A percentile compares a stretch with the other conserved stretches of the same genome.
Evolutionary conservation across 1,140 invertebrate species (phyloP).

Genomic region (Pantala flavescens): DNA sequence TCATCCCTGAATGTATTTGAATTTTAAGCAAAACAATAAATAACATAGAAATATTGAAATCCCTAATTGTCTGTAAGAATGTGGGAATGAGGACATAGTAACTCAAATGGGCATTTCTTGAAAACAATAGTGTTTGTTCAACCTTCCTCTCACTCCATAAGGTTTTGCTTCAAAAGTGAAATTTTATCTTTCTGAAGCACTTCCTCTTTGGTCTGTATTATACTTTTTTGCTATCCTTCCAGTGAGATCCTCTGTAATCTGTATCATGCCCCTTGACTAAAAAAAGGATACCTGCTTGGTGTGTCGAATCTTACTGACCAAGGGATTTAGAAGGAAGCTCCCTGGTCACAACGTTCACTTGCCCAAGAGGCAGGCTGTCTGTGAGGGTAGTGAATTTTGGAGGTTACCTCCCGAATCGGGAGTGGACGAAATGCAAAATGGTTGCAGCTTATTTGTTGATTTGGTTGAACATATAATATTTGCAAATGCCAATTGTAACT

Average conservation of each 20-base stretch:
- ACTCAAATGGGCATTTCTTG: slow-evolving; percentile 7
- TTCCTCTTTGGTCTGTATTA: too few species aligned
- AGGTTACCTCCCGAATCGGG: slow-evolving; percentile 1
- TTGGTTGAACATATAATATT: slow-evolving; percentile 10
- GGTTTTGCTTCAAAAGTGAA: neutral
- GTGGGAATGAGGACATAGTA: neutral
- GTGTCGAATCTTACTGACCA: neutral
- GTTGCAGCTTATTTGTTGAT: slow-evolving; percentile 9
- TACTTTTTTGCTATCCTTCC: too few species aligned
- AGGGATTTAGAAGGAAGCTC: neutral
- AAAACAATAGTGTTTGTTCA: neutral
- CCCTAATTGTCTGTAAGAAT: too few species aligned
- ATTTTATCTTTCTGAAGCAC: too few species aligned
- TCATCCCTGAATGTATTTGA: neutral
- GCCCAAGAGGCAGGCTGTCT: neutral
- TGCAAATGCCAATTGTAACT: slow-evolving; percentile 9
- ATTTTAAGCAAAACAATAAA: neutral
- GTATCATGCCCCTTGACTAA: neutral
- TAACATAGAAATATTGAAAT: too few species aligned
- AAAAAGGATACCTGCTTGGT: neutral
- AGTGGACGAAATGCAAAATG: slow-evolving; percentile 1
- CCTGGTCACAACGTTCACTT: neutral
- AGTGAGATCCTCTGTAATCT: neutral
- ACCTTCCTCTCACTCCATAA: neutral
- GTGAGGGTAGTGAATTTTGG: neutral